phyloP scores from a whole-genome alignment of 2,888 invertebrate species.

The Drepana falcataria region DNA sequence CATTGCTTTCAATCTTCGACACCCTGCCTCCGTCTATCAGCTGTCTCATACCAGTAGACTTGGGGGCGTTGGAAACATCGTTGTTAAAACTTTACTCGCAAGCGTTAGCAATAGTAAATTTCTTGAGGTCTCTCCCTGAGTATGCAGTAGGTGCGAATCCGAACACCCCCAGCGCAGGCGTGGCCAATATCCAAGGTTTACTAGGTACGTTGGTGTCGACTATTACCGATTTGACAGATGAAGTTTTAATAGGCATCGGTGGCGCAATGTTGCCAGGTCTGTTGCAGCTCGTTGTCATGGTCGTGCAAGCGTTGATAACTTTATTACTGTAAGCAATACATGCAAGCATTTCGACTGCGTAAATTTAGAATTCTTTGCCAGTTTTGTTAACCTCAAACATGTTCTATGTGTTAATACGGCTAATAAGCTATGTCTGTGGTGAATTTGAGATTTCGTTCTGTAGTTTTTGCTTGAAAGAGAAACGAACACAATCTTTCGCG shows the following conservation, averaged over 20 bases:
- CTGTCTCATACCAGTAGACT: conserved; percentile 61
- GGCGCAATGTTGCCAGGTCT: conserved; percentile 61
- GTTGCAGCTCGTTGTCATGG: conserved; percentile 54
- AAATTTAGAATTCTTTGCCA: too few relatives aligned
- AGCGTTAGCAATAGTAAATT: conserved; percentile 67
- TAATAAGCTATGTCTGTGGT: too few relatives aligned
- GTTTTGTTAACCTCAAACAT: too few relatives aligned
- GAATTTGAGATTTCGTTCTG: too few relatives aligned
- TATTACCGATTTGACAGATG: conserved; percentile 55
- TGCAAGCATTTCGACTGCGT: too few relatives aligned
- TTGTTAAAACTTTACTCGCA: conserved; percentile 64
- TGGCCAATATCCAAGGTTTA: conserved; percentile 49
- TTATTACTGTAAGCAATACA: conserved; percentile 42
- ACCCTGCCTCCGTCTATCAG: conserved; percentile 62
- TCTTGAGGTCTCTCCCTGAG: conserved; percentile 55
- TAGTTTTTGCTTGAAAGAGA: too few relatives aligned
- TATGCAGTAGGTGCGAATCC: conserved; percentile 64
- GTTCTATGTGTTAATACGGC: too few relatives aligned
- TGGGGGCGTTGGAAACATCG: conserved; percentile 63
- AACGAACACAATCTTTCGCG: too few relatives aligned
- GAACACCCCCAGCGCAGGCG: conserved; percentile 38
- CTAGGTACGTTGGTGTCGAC: conserved; percentile 44
- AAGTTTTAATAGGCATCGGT: conserved; percentile 52
- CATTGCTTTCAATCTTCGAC: conserved; percentile 67
- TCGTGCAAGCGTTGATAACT: conserved; percentile 48